Conservation (phyloP, 2,797 vertebrate genomes). For the Hirundo rustica region DNA sequence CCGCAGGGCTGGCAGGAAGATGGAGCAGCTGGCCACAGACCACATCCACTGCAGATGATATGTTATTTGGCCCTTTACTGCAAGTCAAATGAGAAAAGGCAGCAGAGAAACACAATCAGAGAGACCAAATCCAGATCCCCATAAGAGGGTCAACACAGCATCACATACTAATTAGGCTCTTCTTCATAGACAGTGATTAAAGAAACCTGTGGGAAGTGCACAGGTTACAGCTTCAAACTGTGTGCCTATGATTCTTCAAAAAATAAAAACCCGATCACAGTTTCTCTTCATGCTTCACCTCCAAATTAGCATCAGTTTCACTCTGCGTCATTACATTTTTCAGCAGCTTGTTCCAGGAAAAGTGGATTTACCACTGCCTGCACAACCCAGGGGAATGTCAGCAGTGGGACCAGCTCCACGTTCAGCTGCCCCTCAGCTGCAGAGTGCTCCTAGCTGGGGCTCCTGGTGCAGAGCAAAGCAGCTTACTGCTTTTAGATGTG, state of each 20-base stretch:
- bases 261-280: not conserved
- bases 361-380: not conserved
- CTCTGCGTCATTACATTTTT: not conserved
- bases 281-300: constrained; percentile 32
- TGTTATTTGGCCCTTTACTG: not conserved
- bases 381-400: not conserved
- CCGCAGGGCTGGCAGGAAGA: rapidly evolving
- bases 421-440: not conserved
- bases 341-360: not conserved
- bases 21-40: not conserved
- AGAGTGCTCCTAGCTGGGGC: not conserved
- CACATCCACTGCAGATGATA: not conserved
- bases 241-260: not conserved
- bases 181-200: not conserved
- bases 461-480: not conserved
- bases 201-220: not conserved
- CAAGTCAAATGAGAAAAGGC: not conserved
- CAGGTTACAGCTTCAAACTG: not conserved
- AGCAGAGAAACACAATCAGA: not conserved
- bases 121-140: not conserved
- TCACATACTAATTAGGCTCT: not conserved
- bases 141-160: not conserved
- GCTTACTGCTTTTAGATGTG: not conserved
- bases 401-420: not conserved
- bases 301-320: constrained; percentile 17